phyloP scores from a whole-genome alignment of 1,140 invertebrate species.

The Platyscapa corneri region DNA sequence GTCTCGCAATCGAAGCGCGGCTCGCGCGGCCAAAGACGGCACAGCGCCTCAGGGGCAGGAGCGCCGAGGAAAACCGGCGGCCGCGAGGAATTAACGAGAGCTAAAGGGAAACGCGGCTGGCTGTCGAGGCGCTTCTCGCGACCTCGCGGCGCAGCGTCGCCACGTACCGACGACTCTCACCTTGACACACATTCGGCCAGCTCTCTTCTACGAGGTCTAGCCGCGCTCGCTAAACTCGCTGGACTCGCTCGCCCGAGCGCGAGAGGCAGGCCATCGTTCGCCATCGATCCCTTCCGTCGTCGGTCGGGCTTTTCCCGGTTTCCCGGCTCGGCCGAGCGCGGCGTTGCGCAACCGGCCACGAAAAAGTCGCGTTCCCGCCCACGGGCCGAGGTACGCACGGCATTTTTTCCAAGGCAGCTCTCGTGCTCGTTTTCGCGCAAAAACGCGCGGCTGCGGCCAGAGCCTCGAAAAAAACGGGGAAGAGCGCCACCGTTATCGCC shows the following conservation, averaged over 20 bases:
- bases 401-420: too few species aligned
- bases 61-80: not conserved
- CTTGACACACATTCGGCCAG: conserved; percentile 62
- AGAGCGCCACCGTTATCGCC: not conserved
- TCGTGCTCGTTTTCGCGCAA: not conserved
- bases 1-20: not conserved
- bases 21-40: not conserved
- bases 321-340: too few species aligned
- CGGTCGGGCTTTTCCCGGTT: too few species aligned
- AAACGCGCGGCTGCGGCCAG: not conserved
- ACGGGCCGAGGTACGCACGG: too few species aligned
- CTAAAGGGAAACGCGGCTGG: not conserved
- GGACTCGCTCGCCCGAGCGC: not conserved
- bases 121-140: not conserved
- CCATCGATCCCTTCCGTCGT: too few species aligned
- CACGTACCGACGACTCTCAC: conserved; percentile 58
- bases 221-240: too few species aligned
- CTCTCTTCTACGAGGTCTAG: not conserved
- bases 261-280: too few species aligned
- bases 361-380: too few species aligned
- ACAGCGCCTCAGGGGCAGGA: not conserved
- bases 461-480: not conserved
- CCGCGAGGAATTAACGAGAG: not conserved
- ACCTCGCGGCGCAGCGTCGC: not conserved
- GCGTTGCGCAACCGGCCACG: too few species aligned